Evolutionary conservation across 2,888 invertebrate species (phyloP).

Genomic region (Eulithis testata): DNA sequence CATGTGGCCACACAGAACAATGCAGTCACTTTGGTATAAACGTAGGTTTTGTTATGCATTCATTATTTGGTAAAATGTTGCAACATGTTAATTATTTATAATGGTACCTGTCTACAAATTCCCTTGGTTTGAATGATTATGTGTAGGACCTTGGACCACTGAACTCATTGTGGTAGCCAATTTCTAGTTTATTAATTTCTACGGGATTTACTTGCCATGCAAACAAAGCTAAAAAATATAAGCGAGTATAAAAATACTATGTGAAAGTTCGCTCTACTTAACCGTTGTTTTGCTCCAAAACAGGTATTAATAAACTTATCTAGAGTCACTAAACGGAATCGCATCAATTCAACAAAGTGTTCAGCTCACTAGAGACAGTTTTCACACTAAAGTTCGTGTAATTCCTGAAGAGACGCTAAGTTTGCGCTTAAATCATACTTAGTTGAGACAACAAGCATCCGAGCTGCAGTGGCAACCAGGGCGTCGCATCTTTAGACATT

Average conservation of each 20-base stretch:
- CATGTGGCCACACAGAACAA: neutral
- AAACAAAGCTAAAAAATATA: no score
- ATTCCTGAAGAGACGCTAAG: slow-evolving; percentile 60
- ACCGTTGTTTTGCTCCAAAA: slow-evolving; percentile 11
- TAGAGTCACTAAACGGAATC: slow-evolving; percentile 15
- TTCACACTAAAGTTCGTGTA: slow-evolving; percentile 58
- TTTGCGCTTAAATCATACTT: slow-evolving; percentile 68
- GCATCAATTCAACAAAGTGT: slow-evolving; percentile 36
- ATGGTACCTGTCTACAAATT: no score
- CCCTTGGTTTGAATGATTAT: no score
- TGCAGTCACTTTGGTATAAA: neutral
- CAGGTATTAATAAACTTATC: slow-evolving; percentile 20
- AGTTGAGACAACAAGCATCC: slow-evolving; percentile 59
- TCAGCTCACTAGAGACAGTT: slow-evolving; percentile 44
- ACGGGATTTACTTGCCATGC: no score
- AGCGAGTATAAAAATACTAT: no score
- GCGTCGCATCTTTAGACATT: slow-evolving; percentile 4
- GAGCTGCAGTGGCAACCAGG: slow-evolving; percentile 37
- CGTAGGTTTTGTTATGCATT: neutral
- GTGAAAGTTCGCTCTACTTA: neutral
- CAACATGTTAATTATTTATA: no score
- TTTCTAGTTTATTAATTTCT: no score
- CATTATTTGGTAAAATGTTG: no score
- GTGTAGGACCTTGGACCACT: no score
- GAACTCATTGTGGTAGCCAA: no score